Conservation (phyloP, 2,888 invertebrate genomes). For the Mantis religiosa region DNA sequence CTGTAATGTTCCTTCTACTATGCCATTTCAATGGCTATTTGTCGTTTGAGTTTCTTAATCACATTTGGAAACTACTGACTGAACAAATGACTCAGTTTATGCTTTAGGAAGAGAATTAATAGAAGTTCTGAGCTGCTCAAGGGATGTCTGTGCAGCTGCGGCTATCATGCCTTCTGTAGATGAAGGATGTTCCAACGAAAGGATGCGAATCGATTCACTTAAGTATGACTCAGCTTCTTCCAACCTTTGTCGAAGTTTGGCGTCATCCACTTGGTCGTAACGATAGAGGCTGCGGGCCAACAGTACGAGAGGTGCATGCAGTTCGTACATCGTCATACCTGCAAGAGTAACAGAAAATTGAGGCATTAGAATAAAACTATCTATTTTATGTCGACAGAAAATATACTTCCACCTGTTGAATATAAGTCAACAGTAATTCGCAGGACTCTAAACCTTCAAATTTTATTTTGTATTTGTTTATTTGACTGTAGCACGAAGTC, state of each 20-base stretch:
- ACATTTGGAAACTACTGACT: no score
- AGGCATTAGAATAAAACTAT: no score
- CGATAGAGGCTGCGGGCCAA: constrained; percentile 37
- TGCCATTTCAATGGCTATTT: no score
- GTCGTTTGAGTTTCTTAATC: no score
- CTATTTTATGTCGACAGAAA: no score
- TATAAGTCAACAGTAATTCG: no score
- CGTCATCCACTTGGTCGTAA: constrained; percentile 33
- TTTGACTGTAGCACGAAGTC: no score
- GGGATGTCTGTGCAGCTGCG: constrained; percentile 35
- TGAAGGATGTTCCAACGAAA: constrained; percentile 38
- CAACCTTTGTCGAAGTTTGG: constrained; percentile 34
- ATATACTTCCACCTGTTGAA: no score
- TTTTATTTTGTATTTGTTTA: no score
- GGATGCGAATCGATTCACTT: constrained; percentile 36
- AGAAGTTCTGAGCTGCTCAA: constrained; percentile 37
- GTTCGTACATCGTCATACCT: constrained; percentile 43
- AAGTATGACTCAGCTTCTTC: constrained; percentile 36
- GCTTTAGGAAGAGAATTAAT: constrained; percentile 9
- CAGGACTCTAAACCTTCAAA: no score
- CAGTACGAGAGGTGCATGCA: constrained; percentile 42
- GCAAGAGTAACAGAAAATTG: constrained; percentile 5
- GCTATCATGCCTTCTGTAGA: constrained; percentile 38
- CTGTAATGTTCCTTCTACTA: no score
- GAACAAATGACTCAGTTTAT: neutral